Base-by-base conservation (phyloP, 2,797 vertebrate genomes). In the Aulostomus chinensis region DNA sequence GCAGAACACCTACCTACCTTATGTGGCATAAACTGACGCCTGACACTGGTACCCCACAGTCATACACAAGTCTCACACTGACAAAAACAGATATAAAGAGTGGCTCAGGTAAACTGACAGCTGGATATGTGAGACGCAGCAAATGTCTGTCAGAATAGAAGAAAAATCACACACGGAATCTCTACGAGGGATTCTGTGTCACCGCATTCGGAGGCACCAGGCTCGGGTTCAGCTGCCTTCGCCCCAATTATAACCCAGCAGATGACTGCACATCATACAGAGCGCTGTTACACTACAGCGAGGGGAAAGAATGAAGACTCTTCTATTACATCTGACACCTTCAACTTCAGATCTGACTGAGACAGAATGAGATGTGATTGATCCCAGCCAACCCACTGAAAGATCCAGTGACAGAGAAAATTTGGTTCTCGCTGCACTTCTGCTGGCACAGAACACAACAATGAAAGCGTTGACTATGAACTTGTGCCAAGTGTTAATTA, bases 171-270 rank as follows among this genome's bases (percentile, higher is more conserved):
- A n/a, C n/a, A n/a, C n/a, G n/a, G n/a, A n/a, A 24, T 51, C 51
- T 78, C 65, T 35, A 34, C 42, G 51, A 66, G 73, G 61, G 55
- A 62, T 46, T 69, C 48, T 31, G 51, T 62, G 65, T 73, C 54
- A 59, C 53, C 36, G 52, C 34, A 48, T 77, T 68, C 50, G 57
- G 60, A 52, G 15, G 58, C 67, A 37, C 35, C 61, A 75, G 38
- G 61, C 54, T 39, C 51, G 58, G 57, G 69, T 70, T 59, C 49
- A 22, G 58, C 59, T 68, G 69, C 52, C 50, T 70, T 70, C 62
- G 68, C 60, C 70, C 70, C 75, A 86, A 86, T 87, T 85, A 86
- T 51, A 83, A 71, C 61, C 65, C 61, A 60, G 63, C 48, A 73
- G 71, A 76, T 52, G 45, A 75, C 40, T 58, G 57, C 47, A 65